Evolutionary conservation across 2,888 invertebrate species (phyloP), one percentile per base, ranked within the genome.

Genomic region (Hemistola chrysoprasaria): DNA sequence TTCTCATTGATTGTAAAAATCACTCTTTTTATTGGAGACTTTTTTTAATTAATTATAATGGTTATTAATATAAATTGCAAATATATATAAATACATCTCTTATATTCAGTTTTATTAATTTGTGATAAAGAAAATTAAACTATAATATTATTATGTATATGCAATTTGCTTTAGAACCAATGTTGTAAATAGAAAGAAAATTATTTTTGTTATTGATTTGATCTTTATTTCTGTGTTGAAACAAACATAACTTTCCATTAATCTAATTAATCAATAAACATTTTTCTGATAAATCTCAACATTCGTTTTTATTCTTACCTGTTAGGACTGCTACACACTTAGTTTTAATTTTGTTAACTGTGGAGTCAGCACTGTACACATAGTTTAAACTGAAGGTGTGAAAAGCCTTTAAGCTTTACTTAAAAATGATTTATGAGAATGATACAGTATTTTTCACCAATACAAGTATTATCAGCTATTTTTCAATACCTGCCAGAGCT

Each of bases 151-250:
- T 22, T 30, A 11, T 26, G 23, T 30, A 34, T 39, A 38, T 34
- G 30, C 34, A 31, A 25, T 11, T 20, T 10, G 33, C 10, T 22
- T n/a, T 23, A 20, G 20, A 43, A 38, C 30, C 63, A 64, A 65
- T 58, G 54, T 56, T 84, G 85, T 86, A 82, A 75, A 85, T 84
- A 84, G 62, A 62, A 67, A 66, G 61, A 54, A 52, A 66, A 62
- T 62, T 70, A 74, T 78, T 77, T 84, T 83, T 83, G 80, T 86
- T 84, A 78, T 73, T 50, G 69, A 74, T 73, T 78, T 68, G 77
- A 74, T 73, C 72, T 78, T 80, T 80, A 81, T 77, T 81, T 77
- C 75, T 78, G 75, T 81, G 34, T 83, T 81, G 74, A 79, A 61
- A 68, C 21, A 66, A 63, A 71, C 64, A 53, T 71, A 65, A 68